Conservation (phyloP, 2,113 vertebrate genomes). For the Leucosticte australis region DNA sequence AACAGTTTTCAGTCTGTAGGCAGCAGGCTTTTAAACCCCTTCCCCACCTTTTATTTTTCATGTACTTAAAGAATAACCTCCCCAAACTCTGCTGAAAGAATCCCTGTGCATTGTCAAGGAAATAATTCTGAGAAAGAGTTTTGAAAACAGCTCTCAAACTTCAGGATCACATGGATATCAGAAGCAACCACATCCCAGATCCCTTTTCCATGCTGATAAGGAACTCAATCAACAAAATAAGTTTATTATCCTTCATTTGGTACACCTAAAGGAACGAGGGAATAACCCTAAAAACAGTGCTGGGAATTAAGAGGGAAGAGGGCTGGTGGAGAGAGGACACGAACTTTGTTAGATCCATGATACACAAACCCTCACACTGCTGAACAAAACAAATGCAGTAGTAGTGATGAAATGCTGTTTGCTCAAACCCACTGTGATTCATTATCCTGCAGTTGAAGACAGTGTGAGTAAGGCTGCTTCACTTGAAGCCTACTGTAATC, state of each 20-base stretch:
- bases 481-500: background rate
- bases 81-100: background rate
- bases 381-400: background rate
- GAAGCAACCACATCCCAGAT: background rate
- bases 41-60: background rate
- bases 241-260: background rate
- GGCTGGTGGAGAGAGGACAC: background rate
- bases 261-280: background rate
- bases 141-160: background rate
- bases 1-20: background rate
- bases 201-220: background rate
- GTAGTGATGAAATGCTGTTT: background rate
- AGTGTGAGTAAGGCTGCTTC: conserved; percentile 33
- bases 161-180: background rate
- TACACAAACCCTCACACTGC: background rate
- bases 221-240: background rate
- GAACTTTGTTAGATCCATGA: background rate
- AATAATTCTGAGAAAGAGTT: background rate
- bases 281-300: background rate
- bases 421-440: conserved; percentile 14
- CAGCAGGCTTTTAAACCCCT: background rate
- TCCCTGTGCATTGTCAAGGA: background rate
- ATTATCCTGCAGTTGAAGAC: background rate
- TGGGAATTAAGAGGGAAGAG: background rate
- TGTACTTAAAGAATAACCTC: background rate